Conservation (phyloP, 1,140 invertebrate species). For the Gryon sp. region DNA sequence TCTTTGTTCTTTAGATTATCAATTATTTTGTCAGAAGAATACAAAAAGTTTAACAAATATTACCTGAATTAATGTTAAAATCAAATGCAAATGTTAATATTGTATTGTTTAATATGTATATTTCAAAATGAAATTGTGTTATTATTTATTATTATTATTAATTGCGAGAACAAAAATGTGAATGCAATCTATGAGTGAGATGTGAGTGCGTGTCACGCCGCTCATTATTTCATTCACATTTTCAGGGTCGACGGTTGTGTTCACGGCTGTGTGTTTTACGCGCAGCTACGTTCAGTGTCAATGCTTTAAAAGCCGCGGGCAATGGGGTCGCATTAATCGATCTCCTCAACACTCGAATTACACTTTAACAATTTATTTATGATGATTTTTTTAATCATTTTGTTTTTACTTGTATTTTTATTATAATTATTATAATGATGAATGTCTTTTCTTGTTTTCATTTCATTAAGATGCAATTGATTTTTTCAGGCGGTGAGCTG, state of each 20-base stretch:
- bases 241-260: slow-evolving; percentile 40
- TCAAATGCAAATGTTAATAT: no score
- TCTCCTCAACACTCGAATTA: no score
- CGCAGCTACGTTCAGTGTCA: slow-evolving; percentile 28
- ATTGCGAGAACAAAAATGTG: neutral
- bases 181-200: neutral
- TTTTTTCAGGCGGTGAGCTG: slow-evolving; percentile 85
- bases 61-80: no score
- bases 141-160: neutral
- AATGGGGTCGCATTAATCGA: neutral
- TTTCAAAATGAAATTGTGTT: no score
- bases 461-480: no score
- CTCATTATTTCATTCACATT: slow-evolving; percentile 34
- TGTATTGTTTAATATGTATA: neutral
- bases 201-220: slow-evolving; percentile 22
- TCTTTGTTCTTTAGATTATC: no score
- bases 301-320: neutral
- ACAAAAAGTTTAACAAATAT: no score
- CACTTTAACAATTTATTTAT: neutral
- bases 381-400: no score
- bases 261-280: slow-evolving; percentile 2
- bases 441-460: no score
- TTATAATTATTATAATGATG: no score
- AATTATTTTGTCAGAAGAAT: no score
- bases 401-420: no score